phyloP scores from a whole-genome alignment of 2,888 invertebrate species.

The Drosophila crucigera region DNA sequence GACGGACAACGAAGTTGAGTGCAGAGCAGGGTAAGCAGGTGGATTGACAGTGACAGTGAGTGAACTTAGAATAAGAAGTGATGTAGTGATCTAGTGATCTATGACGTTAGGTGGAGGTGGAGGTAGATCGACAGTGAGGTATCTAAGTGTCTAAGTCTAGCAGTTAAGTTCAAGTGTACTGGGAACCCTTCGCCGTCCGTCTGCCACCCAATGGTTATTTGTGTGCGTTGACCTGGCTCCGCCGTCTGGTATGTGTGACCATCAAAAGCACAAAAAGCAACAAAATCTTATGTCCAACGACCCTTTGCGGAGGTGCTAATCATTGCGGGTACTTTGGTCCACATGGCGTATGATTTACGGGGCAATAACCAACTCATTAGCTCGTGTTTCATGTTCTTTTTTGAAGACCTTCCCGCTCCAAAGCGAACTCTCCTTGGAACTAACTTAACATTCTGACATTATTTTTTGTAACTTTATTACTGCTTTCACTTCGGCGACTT shows the following conservation, averaged over 20 bases:
- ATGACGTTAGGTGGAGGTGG: not conserved
- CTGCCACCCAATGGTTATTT: not conserved
- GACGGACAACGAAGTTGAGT: not conserved
- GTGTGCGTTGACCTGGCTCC: constrained; percentile 6
- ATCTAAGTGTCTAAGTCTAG: not conserved
- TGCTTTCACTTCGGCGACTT: constrained; percentile 15
- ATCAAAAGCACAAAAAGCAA: constrained; percentile 34
- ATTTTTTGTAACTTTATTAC: constrained; percentile 19
- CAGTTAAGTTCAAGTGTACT: constrained; percentile 7
- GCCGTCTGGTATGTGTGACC: constrained; percentile 6
- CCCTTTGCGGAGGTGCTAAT: constrained; percentile 36
- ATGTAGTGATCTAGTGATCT: not conserved
- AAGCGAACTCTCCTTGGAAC: constrained; percentile 7
- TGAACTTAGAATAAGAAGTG: not conserved
- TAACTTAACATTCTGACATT: constrained; percentile 22
- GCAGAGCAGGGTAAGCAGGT: not conserved
- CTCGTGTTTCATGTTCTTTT: constrained; percentile 17
- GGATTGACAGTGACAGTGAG: not conserved
- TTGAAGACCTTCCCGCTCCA: not conserved
- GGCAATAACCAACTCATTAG: constrained; percentile 46
- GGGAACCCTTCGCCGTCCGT: rapidly evolving
- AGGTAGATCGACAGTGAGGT: not conserved
- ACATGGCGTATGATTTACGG: constrained; percentile 73
- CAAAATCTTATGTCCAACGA: constrained; percentile 23
- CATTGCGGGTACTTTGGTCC: constrained; percentile 29